Evolutionary conservation across 2,113 vertebrate genomes (phyloP), one percentile per base, ranked within the genome.

Genomic region (Circaetus gallicus): DNA sequence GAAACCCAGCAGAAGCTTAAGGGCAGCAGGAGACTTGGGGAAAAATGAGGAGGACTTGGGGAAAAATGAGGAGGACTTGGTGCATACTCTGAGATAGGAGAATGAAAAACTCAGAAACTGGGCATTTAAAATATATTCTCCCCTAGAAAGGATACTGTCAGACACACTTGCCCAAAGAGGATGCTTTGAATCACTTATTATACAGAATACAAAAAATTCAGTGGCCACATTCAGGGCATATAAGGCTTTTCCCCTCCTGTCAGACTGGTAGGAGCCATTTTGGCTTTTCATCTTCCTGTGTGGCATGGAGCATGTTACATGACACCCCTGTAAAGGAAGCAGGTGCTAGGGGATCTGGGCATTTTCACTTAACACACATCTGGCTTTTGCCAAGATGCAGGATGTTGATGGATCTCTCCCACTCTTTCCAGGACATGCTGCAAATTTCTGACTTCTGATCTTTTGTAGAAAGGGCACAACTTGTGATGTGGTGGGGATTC

Each of bases 241-340:
- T 11, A 36, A 65, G 52, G 52, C 16, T 32, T 71, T 4, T 76
- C 15, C 38, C 43, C n/a, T 91, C 53, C 24, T 12, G 18, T 69
- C n/a, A 86, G 17, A 50, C 18, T 13, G 22, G 32, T 0, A 47
- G 31, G 45, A 86, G 49, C 26, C 58, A 40, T 19, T 58, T 1
- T 36, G 53, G 73, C 53, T 73, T 89, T 55, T 43, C 29, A 21
- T 6, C n/a, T 40, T 29, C 56, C 71, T 32, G 7, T 47, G 47
- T 26, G 55, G 36, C 50, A 42, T 1, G 5, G 67, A 59, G 32
- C 11, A 18, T 10, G 19, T 61, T 34, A 1, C 2, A 0, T 1
- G 29, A 78, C 11, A 5, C 29, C n/a, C 31, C 36, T 34, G 50
- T 18, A 20, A 40, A 52, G 53, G 36, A 31, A 55, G 62, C 5